These are phyloP conservation scores for Agriotes lineatus DNA, from an alignment of 2,888 invertebrate species.

Conservation along the genomic window DNA sequence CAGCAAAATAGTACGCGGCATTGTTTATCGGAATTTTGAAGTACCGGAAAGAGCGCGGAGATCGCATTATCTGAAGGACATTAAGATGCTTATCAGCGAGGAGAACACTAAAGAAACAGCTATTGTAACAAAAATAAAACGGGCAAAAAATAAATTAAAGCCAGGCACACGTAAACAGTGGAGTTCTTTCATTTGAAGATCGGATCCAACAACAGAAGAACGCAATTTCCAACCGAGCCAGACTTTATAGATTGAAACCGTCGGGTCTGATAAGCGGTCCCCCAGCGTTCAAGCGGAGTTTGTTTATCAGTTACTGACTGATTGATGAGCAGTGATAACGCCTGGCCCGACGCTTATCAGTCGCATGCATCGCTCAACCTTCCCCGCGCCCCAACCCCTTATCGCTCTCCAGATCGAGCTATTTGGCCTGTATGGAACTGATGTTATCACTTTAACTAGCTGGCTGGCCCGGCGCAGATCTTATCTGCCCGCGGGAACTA, in stretches of 20 bases:
- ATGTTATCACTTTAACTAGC: slow-evolving; percentile 72
- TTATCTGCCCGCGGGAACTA: slow-evolving; percentile 63
- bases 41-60: slow-evolving; percentile 7
- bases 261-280: slow-evolving; percentile 69
- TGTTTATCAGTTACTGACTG: slow-evolving; percentile 66
- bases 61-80: slow-evolving; percentile 38
- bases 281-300: slow-evolving; percentile 65
- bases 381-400: slow-evolving; percentile 55
- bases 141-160: slow-evolving; percentile 46
- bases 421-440: slow-evolving; percentile 67
- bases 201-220: slow-evolving; percentile 47
- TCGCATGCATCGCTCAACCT: slow-evolving; percentile 61
- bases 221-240: slow-evolving; percentile 52
- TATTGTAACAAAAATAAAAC: slow-evolving; percentile 46
- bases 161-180: slow-evolving; percentile 46
- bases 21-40: slow-evolving; percentile 3
- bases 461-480: slow-evolving; percentile 67
- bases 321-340: slow-evolving; percentile 67
- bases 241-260: slow-evolving; percentile 68
- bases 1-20: not conserved
- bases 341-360: slow-evolving; percentile 65
- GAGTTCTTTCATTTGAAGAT: slow-evolving; percentile 49
- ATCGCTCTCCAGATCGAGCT: slow-evolving; percentile 65
- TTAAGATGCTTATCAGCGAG: slow-evolving; percentile 39
- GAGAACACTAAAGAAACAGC: slow-evolving; percentile 41